phyloP scores from a whole-genome alignment of 2,888 invertebrate species.

The Mythimna loreyi region DNA sequence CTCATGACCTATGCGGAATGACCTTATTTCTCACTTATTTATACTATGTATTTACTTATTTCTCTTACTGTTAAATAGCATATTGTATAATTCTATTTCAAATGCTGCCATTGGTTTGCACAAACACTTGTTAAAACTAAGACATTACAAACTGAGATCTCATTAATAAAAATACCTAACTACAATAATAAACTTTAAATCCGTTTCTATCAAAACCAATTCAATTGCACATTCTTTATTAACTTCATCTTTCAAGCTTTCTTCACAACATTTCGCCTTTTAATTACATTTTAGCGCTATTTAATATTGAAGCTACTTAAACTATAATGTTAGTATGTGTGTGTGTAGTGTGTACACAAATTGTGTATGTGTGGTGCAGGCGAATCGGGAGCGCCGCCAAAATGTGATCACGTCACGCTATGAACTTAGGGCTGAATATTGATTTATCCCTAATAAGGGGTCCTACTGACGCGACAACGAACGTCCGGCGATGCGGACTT shows the following conservation, averaged over 20 bases:
- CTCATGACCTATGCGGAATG: no score
- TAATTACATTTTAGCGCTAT: background rate
- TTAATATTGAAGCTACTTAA: background rate
- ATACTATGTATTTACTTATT: no score
- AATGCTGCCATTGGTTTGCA: no score
- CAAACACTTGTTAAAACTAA: no score
- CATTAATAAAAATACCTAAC: no score
- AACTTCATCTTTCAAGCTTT: background rate
- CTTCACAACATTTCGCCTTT: background rate
- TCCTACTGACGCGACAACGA: slow-evolving; percentile 14
- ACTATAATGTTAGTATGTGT: slow-evolving; percentile 11
- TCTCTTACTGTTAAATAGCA: no score
- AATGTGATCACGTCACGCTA: slow-evolving; percentile 62
- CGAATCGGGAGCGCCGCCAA: slow-evolving; percentile 66
- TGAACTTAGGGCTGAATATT: slow-evolving; percentile 78
- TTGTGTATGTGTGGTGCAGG: slow-evolving; percentile 51
- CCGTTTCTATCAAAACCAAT: no score
- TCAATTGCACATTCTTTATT: no score
- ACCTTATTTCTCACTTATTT: no score
- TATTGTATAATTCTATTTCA: no score
- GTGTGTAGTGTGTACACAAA: slow-evolving; percentile 5
- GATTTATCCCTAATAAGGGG: slow-evolving; percentile 72
- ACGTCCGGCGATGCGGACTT: slow-evolving; percentile 8
- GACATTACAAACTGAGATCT: no score
- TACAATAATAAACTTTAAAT: no score